phyloP scores from a whole-genome alignment of 2,113 vertebrate genomes.

The Oenanthe oenanthe region DNA sequence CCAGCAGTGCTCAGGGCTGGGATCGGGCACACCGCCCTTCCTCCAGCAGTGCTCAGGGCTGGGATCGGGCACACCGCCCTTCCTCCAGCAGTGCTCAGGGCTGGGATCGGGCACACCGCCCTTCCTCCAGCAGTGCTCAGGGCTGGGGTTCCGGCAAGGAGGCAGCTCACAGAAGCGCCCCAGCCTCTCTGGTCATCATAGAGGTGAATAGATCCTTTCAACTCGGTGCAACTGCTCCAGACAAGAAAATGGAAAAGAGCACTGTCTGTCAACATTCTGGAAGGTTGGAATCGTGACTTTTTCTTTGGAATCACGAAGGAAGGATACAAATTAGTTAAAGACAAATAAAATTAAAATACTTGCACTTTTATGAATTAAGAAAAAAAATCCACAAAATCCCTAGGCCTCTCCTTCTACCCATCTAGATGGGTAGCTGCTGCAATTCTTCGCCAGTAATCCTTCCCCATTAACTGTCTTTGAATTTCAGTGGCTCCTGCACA shows the following conservation, averaged over 20 bases:
- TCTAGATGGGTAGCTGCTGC: neutral
- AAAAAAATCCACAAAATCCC: neutral
- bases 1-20: too few species aligned
- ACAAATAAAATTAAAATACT: neutral
- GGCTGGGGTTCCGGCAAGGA: neutral
- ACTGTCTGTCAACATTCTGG: neutral
- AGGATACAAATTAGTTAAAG: neutral
- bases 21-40: too few species aligned
- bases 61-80: neutral
- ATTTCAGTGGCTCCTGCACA: neutral
- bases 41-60: neutral
- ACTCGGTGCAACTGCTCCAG: neutral
- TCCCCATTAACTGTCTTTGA: neutral
- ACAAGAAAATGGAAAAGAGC: neutral
- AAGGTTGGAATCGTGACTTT: neutral
- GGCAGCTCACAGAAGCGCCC: too few species aligned
- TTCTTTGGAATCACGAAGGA: neutral
- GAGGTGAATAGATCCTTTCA: accelerated
- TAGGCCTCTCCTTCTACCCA: neutral
- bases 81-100: neutral
- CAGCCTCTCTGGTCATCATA: too few species aligned
- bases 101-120: neutral
- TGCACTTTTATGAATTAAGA: neutral
- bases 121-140: neutral
- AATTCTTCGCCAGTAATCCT: neutral